A percentile compares a stretch with the other conserved stretches of the same genome.
phyloP scores from a whole-genome alignment of 2,113 vertebrate species.

The Datnioides undecimradiatus region DNA sequence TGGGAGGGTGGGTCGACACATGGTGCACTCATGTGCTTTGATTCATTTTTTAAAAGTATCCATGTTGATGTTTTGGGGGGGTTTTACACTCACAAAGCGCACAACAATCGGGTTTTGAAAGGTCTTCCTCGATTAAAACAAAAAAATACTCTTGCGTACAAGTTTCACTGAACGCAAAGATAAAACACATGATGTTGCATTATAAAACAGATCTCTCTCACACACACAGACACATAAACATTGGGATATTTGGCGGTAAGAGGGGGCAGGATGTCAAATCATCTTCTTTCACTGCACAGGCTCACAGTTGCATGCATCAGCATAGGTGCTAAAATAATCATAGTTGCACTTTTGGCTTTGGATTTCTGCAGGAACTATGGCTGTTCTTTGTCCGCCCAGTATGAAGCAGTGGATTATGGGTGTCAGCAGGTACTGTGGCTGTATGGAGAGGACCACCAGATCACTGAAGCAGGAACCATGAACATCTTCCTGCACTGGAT shows the following conservation, averaged over 20 bases:
- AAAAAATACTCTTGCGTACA: background rate
- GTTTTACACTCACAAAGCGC: no score
- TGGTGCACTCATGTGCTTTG: background rate
- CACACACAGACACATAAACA: background rate
- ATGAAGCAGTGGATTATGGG: conserved; percentile 85
- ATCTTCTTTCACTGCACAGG: background rate
- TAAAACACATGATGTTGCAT: background rate
- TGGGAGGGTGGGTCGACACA: conserved; percentile 88
- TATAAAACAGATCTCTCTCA: background rate
- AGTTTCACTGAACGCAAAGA: background rate
- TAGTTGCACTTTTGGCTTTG: background rate
- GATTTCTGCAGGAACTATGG: conserved; percentile 89
- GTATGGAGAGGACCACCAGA: conserved; percentile 90
- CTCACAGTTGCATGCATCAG: background rate
- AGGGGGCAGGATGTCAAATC: background rate
- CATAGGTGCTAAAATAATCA: background rate
- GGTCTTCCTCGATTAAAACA: background rate
- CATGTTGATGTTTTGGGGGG: no score
- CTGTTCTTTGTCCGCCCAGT: conserved; percentile 86
- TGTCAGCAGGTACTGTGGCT: conserved; percentile 96
- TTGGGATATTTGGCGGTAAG: background rate
- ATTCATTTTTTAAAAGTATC: background rate
- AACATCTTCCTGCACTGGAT: conserved; percentile 94
- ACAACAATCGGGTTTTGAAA: background rate
- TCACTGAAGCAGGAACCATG: conserved; percentile 96